Conservation (phyloP, 2,797 vertebrate genomes). For the Chanos chanos region DNA sequence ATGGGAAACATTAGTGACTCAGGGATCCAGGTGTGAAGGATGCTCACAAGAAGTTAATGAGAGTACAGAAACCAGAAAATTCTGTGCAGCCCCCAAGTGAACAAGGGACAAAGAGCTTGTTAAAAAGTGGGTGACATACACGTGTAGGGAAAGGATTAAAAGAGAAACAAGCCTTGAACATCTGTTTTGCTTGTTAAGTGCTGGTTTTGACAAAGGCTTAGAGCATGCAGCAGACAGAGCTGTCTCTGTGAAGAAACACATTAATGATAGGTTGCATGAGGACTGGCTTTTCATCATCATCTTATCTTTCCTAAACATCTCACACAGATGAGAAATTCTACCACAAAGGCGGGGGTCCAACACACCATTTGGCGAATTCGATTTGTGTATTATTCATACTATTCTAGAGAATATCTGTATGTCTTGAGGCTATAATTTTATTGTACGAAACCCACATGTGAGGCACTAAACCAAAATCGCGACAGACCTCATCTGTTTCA, state of each 20-base stretch:
- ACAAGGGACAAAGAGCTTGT: slow-evolving; percentile 32
- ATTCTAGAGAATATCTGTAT: too few relatives aligned
- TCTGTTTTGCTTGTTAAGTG: slow-evolving; percentile 43
- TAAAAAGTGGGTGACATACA: slow-evolving; percentile 33
- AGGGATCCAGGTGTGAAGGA: slow-evolving; percentile 28
- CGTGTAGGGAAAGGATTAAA: slow-evolving; percentile 20
- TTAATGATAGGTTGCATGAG: slow-evolving; percentile 27
- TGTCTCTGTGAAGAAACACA: slow-evolving; percentile 25
- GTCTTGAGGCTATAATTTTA: too few relatives aligned
- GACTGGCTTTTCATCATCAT: background rate
- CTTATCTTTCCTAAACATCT: too few relatives aligned
- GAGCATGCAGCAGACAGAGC: slow-evolving; percentile 26
- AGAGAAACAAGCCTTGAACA: slow-evolving; percentile 39
- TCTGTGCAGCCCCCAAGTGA: slow-evolving; percentile 14
- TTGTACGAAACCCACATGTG: too few relatives aligned
- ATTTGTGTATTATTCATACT: too few relatives aligned
- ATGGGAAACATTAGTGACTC: slow-evolving; percentile 8
- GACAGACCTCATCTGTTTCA: too few relatives aligned
- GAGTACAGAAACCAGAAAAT: slow-evolving; percentile 33
- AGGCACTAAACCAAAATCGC: too few relatives aligned
- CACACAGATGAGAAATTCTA: too few relatives aligned
- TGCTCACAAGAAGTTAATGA: slow-evolving; percentile 31
- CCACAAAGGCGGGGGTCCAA: too few relatives aligned
- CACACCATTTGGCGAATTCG: too few relatives aligned
- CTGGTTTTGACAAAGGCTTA: slow-evolving; percentile 36